Percentiles rank a stretch among this genome's conserved stretches.
These are phyloP conservation scores for Ploceus nigricollis DNA, from an alignment of 2,113 vertebrate species.

Conservation along the genomic window DNA sequence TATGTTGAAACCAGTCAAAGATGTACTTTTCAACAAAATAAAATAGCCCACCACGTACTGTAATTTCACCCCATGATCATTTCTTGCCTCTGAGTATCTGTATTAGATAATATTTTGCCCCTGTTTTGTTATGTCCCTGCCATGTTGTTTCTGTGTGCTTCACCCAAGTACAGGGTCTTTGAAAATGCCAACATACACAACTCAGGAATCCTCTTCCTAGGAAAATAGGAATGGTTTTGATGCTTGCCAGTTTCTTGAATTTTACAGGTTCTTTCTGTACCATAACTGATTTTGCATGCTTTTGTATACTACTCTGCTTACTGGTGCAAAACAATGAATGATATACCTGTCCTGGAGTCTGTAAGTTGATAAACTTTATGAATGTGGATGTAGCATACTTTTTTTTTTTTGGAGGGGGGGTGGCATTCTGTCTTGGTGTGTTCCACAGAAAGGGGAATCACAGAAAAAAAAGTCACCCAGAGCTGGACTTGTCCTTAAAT, in stretches of 20 bases:
- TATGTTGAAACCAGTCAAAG: conserved; percentile 36
- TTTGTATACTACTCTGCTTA: background rate
- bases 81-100: conserved; percentile 54
- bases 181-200: background rate
- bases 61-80: conserved; percentile 31
- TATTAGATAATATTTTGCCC: conserved; percentile 6
- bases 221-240: background rate
- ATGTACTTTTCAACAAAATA: conserved; percentile 58
- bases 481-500: background rate
- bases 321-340: background rate
- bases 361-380: background rate
- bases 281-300: background rate
- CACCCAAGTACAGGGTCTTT: background rate
- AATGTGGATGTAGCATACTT: background rate
- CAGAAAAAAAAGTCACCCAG: background rate
- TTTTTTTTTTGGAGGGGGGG: background rate
- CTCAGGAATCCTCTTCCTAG: conserved; percentile 30
- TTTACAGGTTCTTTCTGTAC: conserved; percentile 9
- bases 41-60: conserved; percentile 51
- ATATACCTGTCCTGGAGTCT: background rate
- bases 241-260: background rate
- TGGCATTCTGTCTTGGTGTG: background rate
- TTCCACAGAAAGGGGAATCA: background rate
- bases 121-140: background rate
- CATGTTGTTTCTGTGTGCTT: background rate